Evolutionary conservation across 2,888 invertebrate genomes (phyloP), one percentile per base, ranked within the genome.

Genomic region (Gymnoscelis rufifasciata): DNA sequence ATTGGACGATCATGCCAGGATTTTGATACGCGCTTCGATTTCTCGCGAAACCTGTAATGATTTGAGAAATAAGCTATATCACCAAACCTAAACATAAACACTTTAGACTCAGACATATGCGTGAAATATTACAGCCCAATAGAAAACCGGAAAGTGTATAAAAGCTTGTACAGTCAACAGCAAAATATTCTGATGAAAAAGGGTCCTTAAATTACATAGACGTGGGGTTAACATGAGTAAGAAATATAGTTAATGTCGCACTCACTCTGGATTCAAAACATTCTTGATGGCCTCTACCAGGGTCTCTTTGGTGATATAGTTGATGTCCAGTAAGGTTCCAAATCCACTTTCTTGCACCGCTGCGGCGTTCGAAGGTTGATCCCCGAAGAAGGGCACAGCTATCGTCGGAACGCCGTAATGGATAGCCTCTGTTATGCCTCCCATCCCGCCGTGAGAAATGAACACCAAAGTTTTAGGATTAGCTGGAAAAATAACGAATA

Each of bases 381-480:
- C 92, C 6, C 91, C 91, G 26, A 79, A 73, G 43, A 91, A 78
- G 0, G 92, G 92, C 76, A 91, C 88, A 2, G 89, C 88, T 4
- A 92, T 65, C 48, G 90, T 78, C 5, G 92, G 92, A 2, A 91
- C 91, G 7, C 90, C 91, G 47, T 81, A 89, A 57, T 91, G 89
- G 23, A 91, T 83, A 1, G 90, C 90, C 68, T 92, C 92, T 3
- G 87, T 90, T 0, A 88, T 88, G 4, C 92, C 89, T 38, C 91
- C 79, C 66, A 91, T 87, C 1, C 92, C 92, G 41, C 88, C 90
- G 52, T 92, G 92, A 0, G 90, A 87, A 28, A 90, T 74, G 62
- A 91, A 92, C 0, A 88, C 90, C 47, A 89, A 60, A 0, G 90
- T 90, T 56, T 91, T 91, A 1, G 90, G 89, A 63, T 92, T 90